Evolutionary conservation across 2,113 vertebrate genomes (phyloP).

Genomic region (Chlorodrepanis virens): DNA sequence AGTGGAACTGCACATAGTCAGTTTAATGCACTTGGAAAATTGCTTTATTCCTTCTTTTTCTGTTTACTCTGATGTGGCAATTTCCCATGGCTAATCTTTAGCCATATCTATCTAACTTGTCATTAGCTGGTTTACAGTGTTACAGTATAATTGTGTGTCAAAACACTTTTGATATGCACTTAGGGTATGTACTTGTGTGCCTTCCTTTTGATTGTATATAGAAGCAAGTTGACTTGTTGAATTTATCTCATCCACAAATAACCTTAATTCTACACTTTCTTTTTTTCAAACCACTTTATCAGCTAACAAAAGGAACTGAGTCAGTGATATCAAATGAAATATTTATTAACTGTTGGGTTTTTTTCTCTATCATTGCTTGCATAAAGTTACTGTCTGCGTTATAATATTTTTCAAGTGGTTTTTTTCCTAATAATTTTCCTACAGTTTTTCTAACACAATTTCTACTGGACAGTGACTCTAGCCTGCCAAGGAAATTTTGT

Average conservation of each 20-base stretch:
- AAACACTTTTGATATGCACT: background rate
- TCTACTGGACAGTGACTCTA: background rate
- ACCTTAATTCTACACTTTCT: background rate
- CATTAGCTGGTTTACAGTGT: conserved; percentile 1
- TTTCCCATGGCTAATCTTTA: background rate
- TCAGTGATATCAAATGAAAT: background rate
- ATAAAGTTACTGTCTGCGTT: background rate
- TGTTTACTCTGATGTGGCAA: background rate
- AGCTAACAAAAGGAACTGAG: background rate
- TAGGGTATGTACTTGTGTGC: background rate
- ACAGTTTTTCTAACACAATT: background rate
- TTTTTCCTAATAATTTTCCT: background rate
- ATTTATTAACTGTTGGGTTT: background rate
- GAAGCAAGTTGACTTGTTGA: background rate
- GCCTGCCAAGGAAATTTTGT: background rate
- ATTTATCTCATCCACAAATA: background rate
- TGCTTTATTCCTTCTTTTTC: background rate
- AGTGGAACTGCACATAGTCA: background rate
- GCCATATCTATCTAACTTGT: background rate
- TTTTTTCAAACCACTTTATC: background rate
- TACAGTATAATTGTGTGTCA: background rate
- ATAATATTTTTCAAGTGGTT: background rate
- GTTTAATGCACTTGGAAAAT: background rate
- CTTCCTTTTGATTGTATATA: background rate
- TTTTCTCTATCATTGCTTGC: background rate